phyloP scores from a whole-genome alignment of 2,797 vertebrate genomes.

The Myotis findleyi region DNA sequence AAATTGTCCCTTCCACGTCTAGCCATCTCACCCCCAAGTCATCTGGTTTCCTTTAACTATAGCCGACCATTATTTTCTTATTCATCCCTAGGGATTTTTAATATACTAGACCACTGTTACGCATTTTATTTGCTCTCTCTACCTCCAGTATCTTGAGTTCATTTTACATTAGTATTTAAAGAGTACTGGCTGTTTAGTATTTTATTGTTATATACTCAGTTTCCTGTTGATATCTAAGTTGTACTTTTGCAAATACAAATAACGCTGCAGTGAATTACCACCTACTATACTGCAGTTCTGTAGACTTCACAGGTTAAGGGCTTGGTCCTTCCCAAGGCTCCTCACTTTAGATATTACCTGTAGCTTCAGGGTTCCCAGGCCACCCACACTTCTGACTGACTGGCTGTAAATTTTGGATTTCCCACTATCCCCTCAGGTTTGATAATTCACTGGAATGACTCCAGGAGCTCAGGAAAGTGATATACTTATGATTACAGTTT shows the following conservation, averaged over 20 bases:
- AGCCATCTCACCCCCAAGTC: neutral
- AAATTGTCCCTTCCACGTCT: neutral
- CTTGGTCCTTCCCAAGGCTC: neutral
- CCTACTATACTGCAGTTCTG: neutral
- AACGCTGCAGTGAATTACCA: neutral
- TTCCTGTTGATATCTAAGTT: neutral
- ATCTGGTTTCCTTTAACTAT: neutral
- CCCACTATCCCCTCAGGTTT: neutral
- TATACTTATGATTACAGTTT: neutral
- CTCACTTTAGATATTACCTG: neutral
- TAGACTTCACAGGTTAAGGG: neutral
- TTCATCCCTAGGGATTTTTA: slow-evolving; percentile 13
- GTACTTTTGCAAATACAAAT: neutral
- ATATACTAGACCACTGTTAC: neutral
- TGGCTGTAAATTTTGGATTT: neutral
- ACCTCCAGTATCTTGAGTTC: neutral
- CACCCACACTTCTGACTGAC: neutral
- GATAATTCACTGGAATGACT: neutral
- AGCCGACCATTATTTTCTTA: neutral
- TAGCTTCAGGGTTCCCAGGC: neutral
- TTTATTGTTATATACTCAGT: neutral
- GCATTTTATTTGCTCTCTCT: neutral
- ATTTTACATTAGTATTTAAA: neutral
- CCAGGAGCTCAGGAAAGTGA: neutral
- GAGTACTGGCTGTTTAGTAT: neutral